Percentiles rank a stretch among this genome's conserved stretches.
These are phyloP conservation scores for Samia ricini DNA, from an alignment of 1,140 invertebrate genomes.

Conservation along the genomic window DNA sequence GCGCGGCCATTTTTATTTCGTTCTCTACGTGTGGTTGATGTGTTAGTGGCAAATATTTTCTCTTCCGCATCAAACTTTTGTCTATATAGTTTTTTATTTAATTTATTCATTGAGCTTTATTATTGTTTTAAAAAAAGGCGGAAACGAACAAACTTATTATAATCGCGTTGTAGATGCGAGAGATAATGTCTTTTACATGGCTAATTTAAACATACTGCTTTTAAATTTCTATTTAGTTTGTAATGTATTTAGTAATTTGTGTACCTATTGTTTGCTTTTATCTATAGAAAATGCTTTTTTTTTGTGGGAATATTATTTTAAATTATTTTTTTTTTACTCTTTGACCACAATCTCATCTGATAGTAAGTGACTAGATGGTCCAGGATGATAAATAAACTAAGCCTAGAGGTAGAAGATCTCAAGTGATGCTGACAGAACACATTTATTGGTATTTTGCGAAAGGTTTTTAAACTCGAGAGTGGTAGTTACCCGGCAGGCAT, in stretches of 20 bases:
- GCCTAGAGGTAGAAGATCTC: no score
- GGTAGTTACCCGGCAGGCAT: no score
- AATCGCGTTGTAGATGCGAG: constrained; percentile 11
- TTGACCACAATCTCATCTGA: no score
- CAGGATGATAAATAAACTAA: no score
- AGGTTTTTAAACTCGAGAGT: no score
- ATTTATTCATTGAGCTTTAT: constrained; percentile 27
- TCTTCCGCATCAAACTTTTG: constrained; percentile 39
- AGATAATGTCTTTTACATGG: constrained; percentile 3
- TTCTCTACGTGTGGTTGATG: constrained; percentile 20
- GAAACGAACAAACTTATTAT: constrained; percentile 26
- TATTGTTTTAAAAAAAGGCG: constrained; percentile 26
- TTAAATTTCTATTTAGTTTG: neutral
- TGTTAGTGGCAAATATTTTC: constrained; percentile 46
- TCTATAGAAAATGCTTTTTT: neutral
- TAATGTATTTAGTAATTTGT: neutral
- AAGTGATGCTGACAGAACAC: no score
- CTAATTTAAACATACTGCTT: constrained; percentile 4
- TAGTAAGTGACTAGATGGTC: no score
- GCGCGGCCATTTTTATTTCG: constrained; percentile 37
- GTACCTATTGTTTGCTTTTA: constrained; percentile 8
- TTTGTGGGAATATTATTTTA: neutral
- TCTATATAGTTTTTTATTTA: constrained; percentile 35
- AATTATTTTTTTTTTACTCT: no score
- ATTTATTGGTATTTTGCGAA: no score